A percentile compares a stretch with the other conserved stretches of the same genome.
phyloP scores from a whole-genome alignment of 1,140 invertebrate genomes.

The Habropoda laboriosa region DNA sequence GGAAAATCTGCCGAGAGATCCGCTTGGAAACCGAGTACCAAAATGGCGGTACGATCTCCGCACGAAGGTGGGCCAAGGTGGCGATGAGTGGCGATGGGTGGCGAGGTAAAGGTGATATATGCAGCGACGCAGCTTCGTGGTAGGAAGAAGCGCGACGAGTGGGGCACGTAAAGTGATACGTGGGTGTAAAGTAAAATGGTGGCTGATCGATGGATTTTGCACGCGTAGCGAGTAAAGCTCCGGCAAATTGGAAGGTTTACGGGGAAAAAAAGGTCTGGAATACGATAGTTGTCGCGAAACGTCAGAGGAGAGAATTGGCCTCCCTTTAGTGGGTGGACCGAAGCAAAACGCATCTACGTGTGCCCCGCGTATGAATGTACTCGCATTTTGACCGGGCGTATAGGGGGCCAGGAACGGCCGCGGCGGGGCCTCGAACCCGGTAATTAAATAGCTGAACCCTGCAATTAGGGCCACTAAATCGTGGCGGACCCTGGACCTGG shows the following conservation, averaged over 20 bases:
- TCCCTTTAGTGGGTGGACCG: slow-evolving; percentile 59
- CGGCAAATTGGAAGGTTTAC: too few species aligned
- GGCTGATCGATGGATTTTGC: slow-evolving; percentile 57
- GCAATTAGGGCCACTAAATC: slow-evolving; percentile 83
- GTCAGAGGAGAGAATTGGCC: not conserved
- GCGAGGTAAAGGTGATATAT: slow-evolving; percentile 78
- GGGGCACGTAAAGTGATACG: slow-evolving; percentile 75
- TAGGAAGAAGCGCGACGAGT: slow-evolving; percentile 59
- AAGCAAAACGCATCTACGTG: slow-evolving; percentile 48
- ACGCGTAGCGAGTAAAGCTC: slow-evolving; percentile 46
- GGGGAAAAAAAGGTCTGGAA: not conserved
- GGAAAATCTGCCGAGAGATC: too few species aligned
- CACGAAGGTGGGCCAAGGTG: slow-evolving; percentile 60
- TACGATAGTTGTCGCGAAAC: slow-evolving; percentile 30
- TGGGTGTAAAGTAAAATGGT: slow-evolving; percentile 80
- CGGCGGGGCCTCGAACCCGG: slow-evolving; percentile 77
- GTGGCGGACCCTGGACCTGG: slow-evolving; percentile 79
- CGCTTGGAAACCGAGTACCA: slow-evolving; percentile 3
- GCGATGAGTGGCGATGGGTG: too few species aligned
- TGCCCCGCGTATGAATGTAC: slow-evolving; percentile 73
- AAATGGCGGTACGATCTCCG: slow-evolving; percentile 35
- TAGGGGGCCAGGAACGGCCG: slow-evolving; percentile 67
- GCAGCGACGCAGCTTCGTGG: slow-evolving; percentile 68
- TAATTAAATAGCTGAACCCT: slow-evolving; percentile 83
- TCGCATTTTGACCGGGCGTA: slow-evolving; percentile 71